Conservation (phyloP, 1,140 invertebrate genomes). For the Teleopsis dalmanni region DNA sequence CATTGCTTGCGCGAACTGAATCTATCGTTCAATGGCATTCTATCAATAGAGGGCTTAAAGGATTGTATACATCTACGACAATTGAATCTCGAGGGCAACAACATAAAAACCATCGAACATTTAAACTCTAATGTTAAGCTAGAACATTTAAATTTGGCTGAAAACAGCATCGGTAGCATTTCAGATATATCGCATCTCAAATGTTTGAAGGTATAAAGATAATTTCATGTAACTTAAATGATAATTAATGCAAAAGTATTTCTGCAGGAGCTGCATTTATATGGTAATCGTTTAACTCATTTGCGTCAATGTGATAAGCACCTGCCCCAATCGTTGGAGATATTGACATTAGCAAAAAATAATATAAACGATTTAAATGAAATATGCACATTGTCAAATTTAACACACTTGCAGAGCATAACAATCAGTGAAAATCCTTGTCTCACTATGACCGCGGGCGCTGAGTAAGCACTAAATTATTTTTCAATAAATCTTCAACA, state of each 20-base stretch:
- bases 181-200: slow-evolving; percentile 76
- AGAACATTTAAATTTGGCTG: slow-evolving; percentile 76
- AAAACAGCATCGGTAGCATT: slow-evolving; percentile 78
- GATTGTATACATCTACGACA: slow-evolving; percentile 72
- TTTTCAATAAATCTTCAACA: not conserved
- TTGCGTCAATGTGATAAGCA: slow-evolving; percentile 74
- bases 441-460: slow-evolving; percentile 34
- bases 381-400: slow-evolving; percentile 69
- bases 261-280: slow-evolving; percentile 73
- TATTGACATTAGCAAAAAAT: slow-evolving; percentile 76
- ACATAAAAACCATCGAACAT: slow-evolving; percentile 75
- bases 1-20: slow-evolving; percentile 72
- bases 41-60: slow-evolving; percentile 81
- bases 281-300: slow-evolving; percentile 77
- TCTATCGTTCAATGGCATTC: slow-evolving; percentile 78
- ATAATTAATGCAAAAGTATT: not conserved
- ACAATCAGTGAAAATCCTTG: slow-evolving; percentile 83
- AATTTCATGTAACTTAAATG: slow-evolving; percentile 1
- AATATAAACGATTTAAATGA: slow-evolving; percentile 80
- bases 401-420: slow-evolving; percentile 68
- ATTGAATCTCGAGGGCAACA: slow-evolving; percentile 54
- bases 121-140: slow-evolving; percentile 71
- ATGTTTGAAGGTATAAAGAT: slow-evolving; percentile 61
- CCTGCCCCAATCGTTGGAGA: slow-evolving; percentile 65
- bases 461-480: slow-evolving; percentile 24